Evolutionary conservation across 2,797 vertebrate species (phyloP).

Genomic region (Sandelia bainsii): DNA sequence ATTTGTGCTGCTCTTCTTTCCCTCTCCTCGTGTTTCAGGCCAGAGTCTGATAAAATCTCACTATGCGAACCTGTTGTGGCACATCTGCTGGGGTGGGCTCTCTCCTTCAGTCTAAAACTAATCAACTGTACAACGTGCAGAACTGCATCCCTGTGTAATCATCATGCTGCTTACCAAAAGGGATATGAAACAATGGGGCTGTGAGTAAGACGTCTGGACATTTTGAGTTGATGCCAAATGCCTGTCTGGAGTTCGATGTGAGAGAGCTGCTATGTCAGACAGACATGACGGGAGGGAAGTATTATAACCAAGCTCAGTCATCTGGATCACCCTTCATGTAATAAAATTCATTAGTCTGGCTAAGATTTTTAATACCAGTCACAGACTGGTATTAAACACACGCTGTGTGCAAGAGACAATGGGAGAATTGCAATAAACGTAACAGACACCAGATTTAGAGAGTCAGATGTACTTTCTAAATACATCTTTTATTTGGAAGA

Average conservation of each 20-base stretch:
- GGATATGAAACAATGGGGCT: slow-evolving; percentile 82
- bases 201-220: slow-evolving; percentile 85
- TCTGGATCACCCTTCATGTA: slow-evolving; percentile 65
- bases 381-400: background rate
- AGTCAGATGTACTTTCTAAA: slow-evolving; percentile 54
- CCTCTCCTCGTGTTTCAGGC: slow-evolving; percentile 4
- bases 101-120: slow-evolving; percentile 55
- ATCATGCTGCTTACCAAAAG: slow-evolving; percentile 72
- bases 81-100: slow-evolving; percentile 69
- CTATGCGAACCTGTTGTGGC: slow-evolving; percentile 65
- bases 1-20: background rate
- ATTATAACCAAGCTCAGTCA: slow-evolving; percentile 67
- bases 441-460: slow-evolving; percentile 49
- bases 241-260: slow-evolving; percentile 79
- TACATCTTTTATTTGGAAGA: slow-evolving; percentile 37
- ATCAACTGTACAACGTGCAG: slow-evolving; percentile 65
- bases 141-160: slow-evolving; percentile 74
- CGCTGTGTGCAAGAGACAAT: slow-evolving; percentile 33
- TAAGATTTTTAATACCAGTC: slow-evolving; percentile 65
- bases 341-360: slow-evolving; percentile 78
- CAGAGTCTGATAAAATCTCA: slow-evolving; percentile 34
- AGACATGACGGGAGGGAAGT: slow-evolving; percentile 72
- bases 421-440: slow-evolving; percentile 55
- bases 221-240: slow-evolving; percentile 80
- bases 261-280: slow-evolving; percentile 72